A percentile compares a stretch with the other conserved stretches of the same genome.
These are phyloP conservation scores for Ploceus nigricollis DNA, from an alignment of 2,113 vertebrate genomes.

Conservation along the genomic window DNA sequence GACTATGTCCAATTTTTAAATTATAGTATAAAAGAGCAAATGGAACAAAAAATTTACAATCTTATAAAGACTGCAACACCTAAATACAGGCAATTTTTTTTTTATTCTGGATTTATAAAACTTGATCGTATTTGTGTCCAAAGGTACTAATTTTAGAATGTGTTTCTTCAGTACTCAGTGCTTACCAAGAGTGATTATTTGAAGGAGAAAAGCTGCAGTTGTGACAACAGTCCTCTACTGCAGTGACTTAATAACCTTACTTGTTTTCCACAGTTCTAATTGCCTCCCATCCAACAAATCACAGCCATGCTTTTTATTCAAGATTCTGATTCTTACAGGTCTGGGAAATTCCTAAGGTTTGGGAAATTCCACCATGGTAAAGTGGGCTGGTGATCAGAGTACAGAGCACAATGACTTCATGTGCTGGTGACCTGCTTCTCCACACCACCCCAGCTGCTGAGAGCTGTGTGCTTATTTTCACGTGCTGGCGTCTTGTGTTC, in stretches of 20 bases:
- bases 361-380: accelerated
- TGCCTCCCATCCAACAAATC: background rate
- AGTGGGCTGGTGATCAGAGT: background rate
- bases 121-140: background rate
- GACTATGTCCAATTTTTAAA: background rate
- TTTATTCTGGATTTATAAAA: background rate
- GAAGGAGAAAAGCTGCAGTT: background rate
- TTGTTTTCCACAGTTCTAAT: background rate
- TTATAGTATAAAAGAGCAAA: background rate
- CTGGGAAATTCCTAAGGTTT: background rate
- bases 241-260: background rate
- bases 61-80: background rate
- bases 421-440: background rate
- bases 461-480: background rate
- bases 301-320: background rate
- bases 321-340: background rate
- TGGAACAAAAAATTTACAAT: background rate
- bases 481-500: background rate
- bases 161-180: background rate
- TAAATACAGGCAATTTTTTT: background rate
- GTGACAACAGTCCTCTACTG: background rate
- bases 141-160: background rate
- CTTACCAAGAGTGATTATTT: background rate
- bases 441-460: background rate
- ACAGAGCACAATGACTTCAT: accelerated